Evolutionary conservation across 2,113 vertebrate species (phyloP).

Genomic region (Mesoclemmys tuberculata): DNA sequence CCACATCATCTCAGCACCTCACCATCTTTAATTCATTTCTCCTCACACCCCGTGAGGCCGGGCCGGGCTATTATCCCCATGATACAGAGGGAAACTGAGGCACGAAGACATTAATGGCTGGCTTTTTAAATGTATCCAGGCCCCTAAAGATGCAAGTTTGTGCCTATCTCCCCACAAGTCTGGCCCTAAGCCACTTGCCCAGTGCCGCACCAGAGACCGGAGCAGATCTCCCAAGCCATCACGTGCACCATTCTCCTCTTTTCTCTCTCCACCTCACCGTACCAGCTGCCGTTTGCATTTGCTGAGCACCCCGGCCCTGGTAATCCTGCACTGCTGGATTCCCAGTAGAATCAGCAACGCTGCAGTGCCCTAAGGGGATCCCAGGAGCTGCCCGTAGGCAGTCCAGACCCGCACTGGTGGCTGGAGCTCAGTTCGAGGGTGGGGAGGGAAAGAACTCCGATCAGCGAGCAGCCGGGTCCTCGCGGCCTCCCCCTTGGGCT

Average conservation of each 20-base stretch:
- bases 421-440: background rate
- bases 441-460: background rate
- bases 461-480: background rate
- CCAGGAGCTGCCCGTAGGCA: background rate
- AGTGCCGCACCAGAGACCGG: background rate
- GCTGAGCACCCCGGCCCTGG: background rate
- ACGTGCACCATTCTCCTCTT: background rate
- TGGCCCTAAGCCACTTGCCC: background rate
- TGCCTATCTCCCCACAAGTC: background rate
- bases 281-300: background rate
- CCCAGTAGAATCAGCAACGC: background rate
- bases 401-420: no score
- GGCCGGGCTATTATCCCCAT: background rate
- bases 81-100: background rate
- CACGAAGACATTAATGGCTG: background rate
- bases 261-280: background rate
- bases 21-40: background rate
- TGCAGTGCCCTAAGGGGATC: background rate
- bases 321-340: background rate
- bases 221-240: background rate
- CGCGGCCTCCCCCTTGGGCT: background rate
- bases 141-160: background rate
- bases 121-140: background rate
- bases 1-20: background rate
- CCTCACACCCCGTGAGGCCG: background rate